Conservation (phyloP, 2,113 vertebrate species). For the Ahaetulla prasina region DNA sequence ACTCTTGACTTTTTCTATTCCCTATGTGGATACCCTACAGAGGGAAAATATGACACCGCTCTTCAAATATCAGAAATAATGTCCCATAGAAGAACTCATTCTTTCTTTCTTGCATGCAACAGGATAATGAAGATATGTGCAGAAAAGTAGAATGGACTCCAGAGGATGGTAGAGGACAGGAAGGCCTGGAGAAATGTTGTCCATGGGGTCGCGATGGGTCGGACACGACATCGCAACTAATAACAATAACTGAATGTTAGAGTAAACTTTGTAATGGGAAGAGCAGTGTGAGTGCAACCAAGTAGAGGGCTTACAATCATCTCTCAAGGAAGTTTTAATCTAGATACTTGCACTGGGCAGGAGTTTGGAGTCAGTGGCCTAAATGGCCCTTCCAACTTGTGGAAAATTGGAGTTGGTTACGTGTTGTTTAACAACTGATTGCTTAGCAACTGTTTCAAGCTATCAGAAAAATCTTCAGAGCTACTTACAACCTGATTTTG, state of each 20-base stretch:
- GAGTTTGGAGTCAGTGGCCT: neutral
- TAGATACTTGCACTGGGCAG: neutral
- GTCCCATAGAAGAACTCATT: neutral
- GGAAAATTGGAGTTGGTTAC: conserved; percentile 55
- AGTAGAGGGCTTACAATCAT: neutral
- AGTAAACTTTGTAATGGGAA: neutral
- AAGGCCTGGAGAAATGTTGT: too few species aligned
- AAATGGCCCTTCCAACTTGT: conserved; percentile 37
- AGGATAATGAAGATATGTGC: neutral
- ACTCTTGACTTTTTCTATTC: neutral
- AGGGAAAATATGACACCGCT: neutral
- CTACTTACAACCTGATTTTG: neutral
- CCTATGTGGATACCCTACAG: neutral
- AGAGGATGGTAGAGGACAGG: too few species aligned
- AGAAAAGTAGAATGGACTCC: too few species aligned
- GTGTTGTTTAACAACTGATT: neutral
- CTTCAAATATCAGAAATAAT: neutral
- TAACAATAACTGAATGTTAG: neutral
- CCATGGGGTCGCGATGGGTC: too few species aligned
- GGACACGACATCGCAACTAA: too few species aligned
- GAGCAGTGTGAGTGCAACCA: neutral
- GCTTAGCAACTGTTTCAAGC: neutral
- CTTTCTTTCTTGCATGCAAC: neutral
- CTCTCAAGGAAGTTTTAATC: neutral
- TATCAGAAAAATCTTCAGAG: neutral